Conservation (phyloP, 2,113 vertebrate species). For the Polyodon spathula region DNA sequence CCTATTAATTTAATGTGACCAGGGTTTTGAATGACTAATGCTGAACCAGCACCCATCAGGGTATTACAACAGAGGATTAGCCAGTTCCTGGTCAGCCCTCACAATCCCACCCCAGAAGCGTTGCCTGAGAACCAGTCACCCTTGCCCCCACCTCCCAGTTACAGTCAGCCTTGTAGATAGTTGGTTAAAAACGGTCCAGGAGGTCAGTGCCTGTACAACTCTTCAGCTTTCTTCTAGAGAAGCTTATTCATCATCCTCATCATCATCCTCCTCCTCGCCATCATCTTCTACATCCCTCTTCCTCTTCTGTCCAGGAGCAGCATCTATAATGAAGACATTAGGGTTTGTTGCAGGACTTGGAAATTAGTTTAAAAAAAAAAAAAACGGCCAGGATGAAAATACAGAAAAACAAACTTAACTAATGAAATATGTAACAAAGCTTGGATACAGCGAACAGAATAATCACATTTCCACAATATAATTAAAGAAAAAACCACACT, state of each 20-base stretch:
- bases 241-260: slow-evolving; percentile 9
- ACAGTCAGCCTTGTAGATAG: neutral
- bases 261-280: slow-evolving; percentile 1
- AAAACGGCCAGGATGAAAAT: no score
- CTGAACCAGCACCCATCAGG: no score
- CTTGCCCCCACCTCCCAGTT: neutral
- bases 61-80: no score
- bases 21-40: no score
- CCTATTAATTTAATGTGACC: no score
- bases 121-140: neutral
- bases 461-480: neutral
- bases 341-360: no score
- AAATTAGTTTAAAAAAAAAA: no score
- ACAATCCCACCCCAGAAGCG: no score
- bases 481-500: neutral
- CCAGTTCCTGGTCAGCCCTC: no score
- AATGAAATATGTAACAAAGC: neutral
- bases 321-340: neutral
- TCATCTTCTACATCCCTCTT: neutral
- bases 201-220: no score
- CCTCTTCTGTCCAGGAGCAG: slow-evolving; percentile 2
- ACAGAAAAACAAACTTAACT: neutral
- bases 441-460: neutral
- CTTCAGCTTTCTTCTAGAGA: neutral
- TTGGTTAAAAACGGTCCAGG: neutral